Percentiles rank a stretch among this genome's conserved stretches.
Evolutionary conservation across 2,888 invertebrate species (phyloP).

Genomic region (Acronicta aceris): DNA sequence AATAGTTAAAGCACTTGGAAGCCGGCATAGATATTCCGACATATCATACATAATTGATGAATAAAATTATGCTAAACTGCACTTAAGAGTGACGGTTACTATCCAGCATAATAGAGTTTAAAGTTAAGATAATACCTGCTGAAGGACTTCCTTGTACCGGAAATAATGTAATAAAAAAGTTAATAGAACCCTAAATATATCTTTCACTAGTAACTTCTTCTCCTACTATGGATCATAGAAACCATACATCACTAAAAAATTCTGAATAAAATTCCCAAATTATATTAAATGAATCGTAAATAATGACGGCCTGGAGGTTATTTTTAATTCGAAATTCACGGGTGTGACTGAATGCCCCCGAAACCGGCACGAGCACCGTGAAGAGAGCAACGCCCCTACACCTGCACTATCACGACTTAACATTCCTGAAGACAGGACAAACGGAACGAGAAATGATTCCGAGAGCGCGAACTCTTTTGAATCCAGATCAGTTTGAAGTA

Average conservation of each 20-base stretch:
- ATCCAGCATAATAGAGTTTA: conserved; percentile 18
- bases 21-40: conserved; percentile 32
- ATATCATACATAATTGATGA: conserved; percentile 45
- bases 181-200: conserved; percentile 4
- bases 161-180: conserved; percentile 18
- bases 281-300: conserved; percentile 41
- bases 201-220: neutral
- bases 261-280: conserved; percentile 33
- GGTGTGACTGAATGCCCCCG: conserved; percentile 64
- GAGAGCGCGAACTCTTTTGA: conserved; percentile 13
- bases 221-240: conserved; percentile 11
- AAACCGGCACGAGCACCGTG: conserved; percentile 66
- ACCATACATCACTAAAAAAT: conserved; percentile 25
- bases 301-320: conserved; percentile 59
- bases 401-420: conserved; percentile 79
- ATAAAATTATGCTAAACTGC: conserved; percentile 49
- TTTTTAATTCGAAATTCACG: conserved; percentile 73
- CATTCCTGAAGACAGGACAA: conserved; percentile 69
- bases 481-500: neutral
- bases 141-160: conserved; percentile 6
- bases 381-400: conserved; percentile 80
- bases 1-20: conserved; percentile 40
- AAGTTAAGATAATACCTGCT: conserved; percentile 12
- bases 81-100: conserved; percentile 29
- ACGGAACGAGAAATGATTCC: conserved; percentile 14